Conservation (phyloP, 2,888 invertebrate genomes). For the Abscondita cerata region DNA sequence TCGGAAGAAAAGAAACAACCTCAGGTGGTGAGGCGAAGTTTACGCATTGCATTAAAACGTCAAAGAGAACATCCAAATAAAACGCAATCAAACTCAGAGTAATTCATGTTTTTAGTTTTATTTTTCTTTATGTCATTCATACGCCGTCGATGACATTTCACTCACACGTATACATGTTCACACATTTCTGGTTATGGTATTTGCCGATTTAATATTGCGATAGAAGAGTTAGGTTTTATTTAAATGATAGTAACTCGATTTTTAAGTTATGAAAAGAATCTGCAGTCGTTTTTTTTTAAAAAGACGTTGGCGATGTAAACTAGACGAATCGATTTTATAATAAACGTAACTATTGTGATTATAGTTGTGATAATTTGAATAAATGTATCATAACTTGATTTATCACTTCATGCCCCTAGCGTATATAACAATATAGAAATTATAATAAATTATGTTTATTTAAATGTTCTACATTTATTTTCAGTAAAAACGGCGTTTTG, state of each 20-base stretch:
- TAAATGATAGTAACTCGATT: no score
- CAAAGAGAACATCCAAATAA: constrained; percentile 25
- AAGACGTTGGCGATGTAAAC: background rate
- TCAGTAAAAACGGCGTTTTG: no score
- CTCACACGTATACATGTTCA: no score
- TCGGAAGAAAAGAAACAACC: constrained; percentile 36
- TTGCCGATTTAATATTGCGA: background rate
- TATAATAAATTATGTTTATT: no score
- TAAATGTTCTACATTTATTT: no score
- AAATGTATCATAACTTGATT: constrained; percentile 21
- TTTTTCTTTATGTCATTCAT: no score
- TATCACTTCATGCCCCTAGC: constrained; percentile 2
- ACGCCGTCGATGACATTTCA: no score
- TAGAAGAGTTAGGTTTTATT: background rate
- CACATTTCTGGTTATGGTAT: constrained; percentile 7
- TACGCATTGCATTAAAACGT: constrained; percentile 41
- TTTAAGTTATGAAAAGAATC: no score
- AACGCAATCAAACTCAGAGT: constrained; percentile 12
- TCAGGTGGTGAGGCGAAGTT: constrained; percentile 42
- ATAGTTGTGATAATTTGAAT: constrained; percentile 23
- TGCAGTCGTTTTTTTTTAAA: no score
- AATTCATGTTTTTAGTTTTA: background rate
- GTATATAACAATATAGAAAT: no score
- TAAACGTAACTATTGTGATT: constrained; percentile 19
- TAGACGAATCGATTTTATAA: background rate